Evolutionary conservation across 2,113 vertebrate genomes (phyloP), one percentile per base, ranked within the genome.

Genomic region (Chaetodon auriga): DNA sequence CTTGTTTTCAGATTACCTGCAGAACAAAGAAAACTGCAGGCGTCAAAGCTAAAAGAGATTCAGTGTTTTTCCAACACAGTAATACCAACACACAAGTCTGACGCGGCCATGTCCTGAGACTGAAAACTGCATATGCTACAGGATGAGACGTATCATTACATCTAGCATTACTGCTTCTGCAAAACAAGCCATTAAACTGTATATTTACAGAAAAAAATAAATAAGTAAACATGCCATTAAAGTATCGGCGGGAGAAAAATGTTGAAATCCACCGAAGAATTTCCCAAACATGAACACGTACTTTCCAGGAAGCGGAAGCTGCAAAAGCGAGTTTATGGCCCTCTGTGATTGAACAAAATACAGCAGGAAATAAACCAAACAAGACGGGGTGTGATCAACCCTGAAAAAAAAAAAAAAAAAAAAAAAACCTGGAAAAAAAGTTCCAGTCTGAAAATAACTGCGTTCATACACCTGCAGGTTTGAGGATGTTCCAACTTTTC

Each of bases 321-420:
- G 53, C 41, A 23, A 7, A 55, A 36, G 18, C 18, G 4, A 6
- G 45, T 60, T 48, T 48, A 16, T 36, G 36, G 13, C 57, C 48
- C 57, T 46, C 13, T 21, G 5, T 78, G 63, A 61, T 19, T 14
- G 36, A 43, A 23, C 36, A 30, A 14, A 73, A 54, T 62, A 36
- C 68, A 74, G 69, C 75, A 41, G 62, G 55, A 38, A 48, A 21
- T 41, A 19, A 41, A 19, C 5, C 30, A 23, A 51, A 57, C 16
- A 25, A 30, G 8, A 84, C 51, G 48, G 19, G 6, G 46, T 63
- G 58, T 8, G 70, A 84, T 80, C 48, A 63, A 43, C 57, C 58
- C 45, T 77, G n/a, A 38, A 60, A 58, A 6, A 53, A 6, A 4
- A 11, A n/a, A 36, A 11, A 49, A 8, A 7, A 6, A 11, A 16